A percentile compares a stretch with the other conserved stretches of the same genome.
These are phyloP conservation scores for Meteorus sp. DNA, from an alignment of 1,140 invertebrate genomes.

Conservation along the genomic window DNA sequence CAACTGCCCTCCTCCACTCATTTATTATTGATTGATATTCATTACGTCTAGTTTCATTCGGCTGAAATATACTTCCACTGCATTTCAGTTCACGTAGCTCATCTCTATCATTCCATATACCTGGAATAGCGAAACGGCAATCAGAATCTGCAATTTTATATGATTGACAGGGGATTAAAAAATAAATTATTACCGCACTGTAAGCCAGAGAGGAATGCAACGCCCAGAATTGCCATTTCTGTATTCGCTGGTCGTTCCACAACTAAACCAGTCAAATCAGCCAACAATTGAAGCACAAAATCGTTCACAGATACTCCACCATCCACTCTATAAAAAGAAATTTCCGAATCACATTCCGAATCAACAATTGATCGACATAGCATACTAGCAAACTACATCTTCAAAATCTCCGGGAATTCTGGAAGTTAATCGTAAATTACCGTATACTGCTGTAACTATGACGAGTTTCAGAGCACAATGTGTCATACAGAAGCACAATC, in stretches of 20 bases:
- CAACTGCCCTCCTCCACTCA: constrained; percentile 70
- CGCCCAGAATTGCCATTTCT: constrained; percentile 80
- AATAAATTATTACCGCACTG: constrained; percentile 63
- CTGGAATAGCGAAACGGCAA: constrained; percentile 55
- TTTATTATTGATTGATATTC: constrained; percentile 55
- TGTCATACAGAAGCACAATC: constrained; percentile 74
- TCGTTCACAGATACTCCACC: constrained; percentile 93
- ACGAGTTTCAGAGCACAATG: constrained; percentile 68
- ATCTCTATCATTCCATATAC: constrained; percentile 72
- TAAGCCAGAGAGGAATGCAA: constrained; percentile 80
- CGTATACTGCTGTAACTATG: constrained; percentile 64
- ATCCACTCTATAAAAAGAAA: constrained; percentile 70
- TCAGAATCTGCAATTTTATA: constrained; percentile 3
- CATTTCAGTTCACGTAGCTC: constrained; percentile 66
- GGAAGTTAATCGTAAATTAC: too few relatives aligned
- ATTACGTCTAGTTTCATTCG: constrained; percentile 55
- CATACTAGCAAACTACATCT: constrained; percentile 11
- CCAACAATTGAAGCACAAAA: constrained; percentile 85
- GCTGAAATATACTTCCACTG: constrained; percentile 66
- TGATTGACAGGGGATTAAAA: not conserved
- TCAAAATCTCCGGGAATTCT: constrained; percentile 8
- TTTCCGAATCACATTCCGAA: too few relatives aligned
- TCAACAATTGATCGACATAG: not conserved
- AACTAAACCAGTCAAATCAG: constrained; percentile 74
- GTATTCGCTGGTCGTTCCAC: constrained; percentile 71